Evolutionary conservation across 2,113 vertebrate species (phyloP).

Genomic region (Jaculus jaculus): DNA sequence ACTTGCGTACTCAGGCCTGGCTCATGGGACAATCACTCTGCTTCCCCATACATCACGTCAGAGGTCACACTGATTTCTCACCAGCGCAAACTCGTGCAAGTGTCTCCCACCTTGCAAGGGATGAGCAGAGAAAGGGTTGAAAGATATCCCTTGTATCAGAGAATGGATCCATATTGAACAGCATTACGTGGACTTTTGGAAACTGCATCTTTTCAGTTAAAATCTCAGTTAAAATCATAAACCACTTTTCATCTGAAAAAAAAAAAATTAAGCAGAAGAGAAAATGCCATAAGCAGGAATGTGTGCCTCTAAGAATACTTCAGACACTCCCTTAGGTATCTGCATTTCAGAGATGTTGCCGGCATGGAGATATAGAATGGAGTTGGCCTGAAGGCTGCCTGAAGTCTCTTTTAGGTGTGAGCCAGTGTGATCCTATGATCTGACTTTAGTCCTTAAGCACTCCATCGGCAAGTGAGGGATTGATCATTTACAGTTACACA

Average conservation of each 20-base stretch:
- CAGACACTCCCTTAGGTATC: not conserved
- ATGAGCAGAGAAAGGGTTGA: not conserved
- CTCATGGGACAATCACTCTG: not conserved
- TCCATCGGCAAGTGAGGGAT: constrained; percentile 81
- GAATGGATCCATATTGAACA: not conserved
- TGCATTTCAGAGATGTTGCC: not conserved
- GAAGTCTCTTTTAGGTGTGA: not conserved
- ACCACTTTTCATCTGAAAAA: not conserved
- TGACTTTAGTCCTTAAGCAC: constrained; percentile 79
- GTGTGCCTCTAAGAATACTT: not conserved
- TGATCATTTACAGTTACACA: constrained; percentile 86
- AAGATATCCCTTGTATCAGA: not conserved
- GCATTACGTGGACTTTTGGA: not conserved
- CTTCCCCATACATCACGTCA: not conserved
- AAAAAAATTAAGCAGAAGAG: not conserved
- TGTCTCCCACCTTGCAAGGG: not conserved
- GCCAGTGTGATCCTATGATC: constrained; percentile 62
- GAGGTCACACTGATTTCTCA: not conserved
- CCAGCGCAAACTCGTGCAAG: not conserved
- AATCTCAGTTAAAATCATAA: not conserved
- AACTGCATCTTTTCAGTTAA: not conserved
- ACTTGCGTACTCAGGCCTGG: not conserved
- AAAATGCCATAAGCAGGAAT: not conserved
- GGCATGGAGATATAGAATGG: rapidly evolving
- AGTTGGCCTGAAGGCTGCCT: not conserved